A percentile compares a stretch with the other conserved stretches of the same genome.
phyloP scores from a whole-genome alignment of 2,113 vertebrate genomes.

The Trichomycterus rosablanca region DNA sequence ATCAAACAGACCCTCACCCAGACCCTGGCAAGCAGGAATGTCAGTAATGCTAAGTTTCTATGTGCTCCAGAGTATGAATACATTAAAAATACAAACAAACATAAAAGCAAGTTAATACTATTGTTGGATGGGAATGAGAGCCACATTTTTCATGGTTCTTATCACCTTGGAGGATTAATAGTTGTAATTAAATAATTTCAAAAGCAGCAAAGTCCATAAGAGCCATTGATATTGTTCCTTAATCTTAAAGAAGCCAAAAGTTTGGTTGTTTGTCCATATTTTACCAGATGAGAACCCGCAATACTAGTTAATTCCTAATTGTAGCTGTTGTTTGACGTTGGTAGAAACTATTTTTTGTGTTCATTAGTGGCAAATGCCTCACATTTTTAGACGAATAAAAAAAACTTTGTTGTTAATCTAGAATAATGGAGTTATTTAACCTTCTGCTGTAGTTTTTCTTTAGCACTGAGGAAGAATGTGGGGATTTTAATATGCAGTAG shows the following conservation, averaged over 20 bases:
- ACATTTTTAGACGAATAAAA: constrained; percentile 40
- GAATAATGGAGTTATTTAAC: constrained; percentile 20
- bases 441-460: constrained; percentile 25
- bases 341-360: constrained; percentile 18
- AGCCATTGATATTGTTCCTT: background rate
- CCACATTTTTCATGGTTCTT: constrained; percentile 27
- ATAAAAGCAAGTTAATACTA: constrained; percentile 22
- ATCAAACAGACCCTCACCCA: constrained; percentile 46
- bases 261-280: background rate
- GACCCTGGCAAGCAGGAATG: constrained; percentile 48
- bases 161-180: constrained; percentile 4
- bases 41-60: constrained; percentile 40
- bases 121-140: constrained; percentile 13
- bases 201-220: constrained; percentile 2
- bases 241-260: background rate
- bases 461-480: constrained; percentile 15
- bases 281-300: background rate
- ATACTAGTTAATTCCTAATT: constrained; percentile 13
- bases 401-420: constrained; percentile 27
- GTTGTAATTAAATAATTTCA: constrained; percentile 15
- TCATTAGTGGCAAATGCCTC: constrained; percentile 31
- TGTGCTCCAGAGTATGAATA: constrained; percentile 29
- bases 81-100: constrained; percentile 38
- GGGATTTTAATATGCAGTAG: constrained; percentile 18
- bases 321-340: constrained; percentile 20